A percentile compares a stretch with the other conserved stretches of the same genome.
These are phyloP conservation scores for Xyrichtys novacula DNA, from an alignment of 2,797 vertebrate genomes.

Conservation along the genomic window DNA sequence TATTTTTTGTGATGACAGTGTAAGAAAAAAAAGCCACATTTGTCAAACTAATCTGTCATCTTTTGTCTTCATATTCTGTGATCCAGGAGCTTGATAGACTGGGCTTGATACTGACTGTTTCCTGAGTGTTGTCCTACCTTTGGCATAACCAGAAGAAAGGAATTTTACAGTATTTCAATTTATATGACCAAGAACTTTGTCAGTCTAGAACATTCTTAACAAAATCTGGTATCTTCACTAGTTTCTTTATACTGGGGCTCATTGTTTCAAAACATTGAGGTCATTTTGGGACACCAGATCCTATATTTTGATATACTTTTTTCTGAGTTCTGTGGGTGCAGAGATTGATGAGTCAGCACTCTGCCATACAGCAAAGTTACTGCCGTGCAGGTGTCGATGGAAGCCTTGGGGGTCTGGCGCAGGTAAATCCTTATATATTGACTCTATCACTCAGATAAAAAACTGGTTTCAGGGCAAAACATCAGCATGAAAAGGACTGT, in stretches of 20 bases:
- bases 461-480: constrained; percentile 24
- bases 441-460: constrained; percentile 20
- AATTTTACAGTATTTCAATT: no score
- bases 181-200: no score
- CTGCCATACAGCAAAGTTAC: background rate
- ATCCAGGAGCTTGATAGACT: no score
- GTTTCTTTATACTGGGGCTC: background rate
- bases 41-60: no score
- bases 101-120: no score
- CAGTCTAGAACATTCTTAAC: no score
- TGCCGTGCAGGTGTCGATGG: constrained; percentile 32
- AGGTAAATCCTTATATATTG: background rate
- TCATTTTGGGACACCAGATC: background rate
- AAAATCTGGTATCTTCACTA: background rate
- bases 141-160: no score
- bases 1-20: background rate
- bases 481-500: constrained; percentile 14
- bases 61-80: no score
- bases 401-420: constrained; percentile 13
- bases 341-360: constrained; percentile 6
- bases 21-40: background rate
- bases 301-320: background rate
- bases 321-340: background rate
- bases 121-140: no score
- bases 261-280: constrained; percentile 6